Evolutionary conservation across 2,888 invertebrate genomes (phyloP).

Genomic region (Ferdinandea cuprea): DNA sequence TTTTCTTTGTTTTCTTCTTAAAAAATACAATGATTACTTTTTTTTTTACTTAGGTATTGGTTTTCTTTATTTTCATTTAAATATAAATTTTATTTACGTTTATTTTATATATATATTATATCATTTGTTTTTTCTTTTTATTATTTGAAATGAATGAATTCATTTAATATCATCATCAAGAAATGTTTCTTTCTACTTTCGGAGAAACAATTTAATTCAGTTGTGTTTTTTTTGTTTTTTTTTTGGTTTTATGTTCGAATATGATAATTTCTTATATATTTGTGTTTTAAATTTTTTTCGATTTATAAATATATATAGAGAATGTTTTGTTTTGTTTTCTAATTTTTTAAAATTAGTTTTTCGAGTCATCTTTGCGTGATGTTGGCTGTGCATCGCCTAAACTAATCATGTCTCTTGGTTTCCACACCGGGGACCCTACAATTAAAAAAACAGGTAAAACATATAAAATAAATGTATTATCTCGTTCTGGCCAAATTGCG

Average conservation of each 20-base stretch:
- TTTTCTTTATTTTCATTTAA: conserved; percentile 65
- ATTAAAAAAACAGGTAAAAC: conserved; percentile 85
- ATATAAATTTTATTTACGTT: conserved; percentile 66
- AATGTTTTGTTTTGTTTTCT: conserved; percentile 54
- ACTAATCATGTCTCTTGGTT: conserved; percentile 94
- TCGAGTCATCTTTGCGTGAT: conserved; percentile 84
- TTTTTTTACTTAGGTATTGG: too few species aligned
- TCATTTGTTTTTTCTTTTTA: conserved; percentile 39
- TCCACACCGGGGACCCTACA: conserved; percentile 99
- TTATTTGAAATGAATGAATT: conserved; percentile 70
- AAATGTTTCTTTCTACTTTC: conserved; percentile 73
- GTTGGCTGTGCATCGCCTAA: conserved; percentile 85
- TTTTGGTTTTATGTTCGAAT: conserved; percentile 66
- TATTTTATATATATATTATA: conserved; percentile 14
- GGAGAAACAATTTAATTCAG: conserved; percentile 72
- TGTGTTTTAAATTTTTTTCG: conserved; percentile 76
- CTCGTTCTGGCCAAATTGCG: conserved; percentile 70
- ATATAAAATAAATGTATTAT: conserved; percentile 81
- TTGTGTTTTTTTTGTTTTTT: too few species aligned
- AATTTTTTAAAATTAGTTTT: conserved; percentile 80
- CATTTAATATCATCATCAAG: conserved; percentile 69
- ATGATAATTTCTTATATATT: conserved; percentile 71
- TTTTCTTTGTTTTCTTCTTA: conserved; percentile 63
- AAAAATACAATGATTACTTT: conserved; percentile 69
- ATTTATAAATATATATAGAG: conserved; percentile 73